Evolutionary conservation across 2,888 invertebrate species (phyloP).

Genomic region (Conus canariensis): DNA sequence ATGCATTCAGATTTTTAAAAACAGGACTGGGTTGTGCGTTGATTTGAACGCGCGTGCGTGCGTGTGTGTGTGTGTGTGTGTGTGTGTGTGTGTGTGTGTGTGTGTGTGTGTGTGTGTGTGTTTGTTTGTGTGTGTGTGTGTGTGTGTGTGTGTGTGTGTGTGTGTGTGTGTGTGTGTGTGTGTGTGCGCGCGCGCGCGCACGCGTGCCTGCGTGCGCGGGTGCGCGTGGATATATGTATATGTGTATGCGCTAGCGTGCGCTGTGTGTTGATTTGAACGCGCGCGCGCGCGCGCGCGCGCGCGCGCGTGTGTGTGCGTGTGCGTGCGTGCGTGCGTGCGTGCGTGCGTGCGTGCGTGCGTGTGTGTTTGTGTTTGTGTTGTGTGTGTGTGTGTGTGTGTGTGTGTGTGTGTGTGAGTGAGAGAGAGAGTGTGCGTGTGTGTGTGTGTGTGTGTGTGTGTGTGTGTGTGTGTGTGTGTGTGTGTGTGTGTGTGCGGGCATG

Average conservation of each 20-base stretch:
- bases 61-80: conserved; percentile 35
- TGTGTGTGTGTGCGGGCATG: neutral
- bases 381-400: conserved; percentile 6
- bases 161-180: neutral
- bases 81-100: conserved; percentile 28
- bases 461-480: neutral
- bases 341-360: neutral
- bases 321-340: neutral
- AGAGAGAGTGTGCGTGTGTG: neutral
- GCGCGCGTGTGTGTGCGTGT: conserved; percentile 1
- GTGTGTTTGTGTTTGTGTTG: conserved; percentile 1
- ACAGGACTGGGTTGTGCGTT: neutral
- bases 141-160: neutral
- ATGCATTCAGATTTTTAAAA: no score
- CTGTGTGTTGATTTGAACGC: neutral
- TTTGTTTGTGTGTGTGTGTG: neutral
- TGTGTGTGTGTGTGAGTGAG: neutral
- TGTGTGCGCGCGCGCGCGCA: neutral
- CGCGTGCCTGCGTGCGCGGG: neutral
- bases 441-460: conserved; percentile 9
- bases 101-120: neutral
- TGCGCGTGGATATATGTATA: neutral
- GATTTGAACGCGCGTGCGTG: neutral
- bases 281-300: neutral
- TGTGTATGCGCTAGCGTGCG: neutral